A percentile compares a stretch with the other conserved stretches of the same genome.
Evolutionary conservation across 2,113 vertebrate species (phyloP).

Genomic region (Trochalopteron elliotii): DNA sequence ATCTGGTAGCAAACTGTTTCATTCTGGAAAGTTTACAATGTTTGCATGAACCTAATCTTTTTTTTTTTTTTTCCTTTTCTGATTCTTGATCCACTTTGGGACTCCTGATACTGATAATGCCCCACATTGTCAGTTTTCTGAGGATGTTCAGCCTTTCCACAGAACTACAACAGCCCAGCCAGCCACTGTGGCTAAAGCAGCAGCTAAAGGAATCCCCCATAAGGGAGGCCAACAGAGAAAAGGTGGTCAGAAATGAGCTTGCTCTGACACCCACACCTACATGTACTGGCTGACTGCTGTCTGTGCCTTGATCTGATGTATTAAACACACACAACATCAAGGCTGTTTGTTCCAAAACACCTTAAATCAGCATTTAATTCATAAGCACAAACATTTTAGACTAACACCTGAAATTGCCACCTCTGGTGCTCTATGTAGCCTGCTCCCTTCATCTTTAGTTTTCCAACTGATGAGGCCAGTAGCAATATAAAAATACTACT

Average conservation of each 20-base stretch:
- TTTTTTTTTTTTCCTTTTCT: neutral
- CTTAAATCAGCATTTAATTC: neutral
- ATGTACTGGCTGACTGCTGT: neutral
- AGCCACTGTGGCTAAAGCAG: neutral
- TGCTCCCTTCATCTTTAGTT: neutral
- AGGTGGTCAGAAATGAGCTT: neutral
- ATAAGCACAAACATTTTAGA: neutral
- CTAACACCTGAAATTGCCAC: neutral
- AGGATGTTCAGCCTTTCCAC: neutral
- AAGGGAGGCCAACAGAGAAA: neutral
- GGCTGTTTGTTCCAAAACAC: neutral
- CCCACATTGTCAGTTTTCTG: neutral
- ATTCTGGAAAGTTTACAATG: slow-evolving; percentile 23
- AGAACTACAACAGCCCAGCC: neutral
- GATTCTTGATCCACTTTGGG: neutral
- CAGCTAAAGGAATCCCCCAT: neutral
- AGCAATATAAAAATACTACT: neutral
- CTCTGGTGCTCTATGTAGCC: neutral
- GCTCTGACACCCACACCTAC: neutral
- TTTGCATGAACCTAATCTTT: neutral
- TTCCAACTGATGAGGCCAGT: neutral
- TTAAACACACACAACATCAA: neutral
- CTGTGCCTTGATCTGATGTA: neutral
- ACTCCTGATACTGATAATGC: neutral
- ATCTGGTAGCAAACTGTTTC: slow-evolving; percentile 46